phyloP scores from a whole-genome alignment of 2,888 invertebrate genomes.

The Drosophila flavopinicola region DNA sequence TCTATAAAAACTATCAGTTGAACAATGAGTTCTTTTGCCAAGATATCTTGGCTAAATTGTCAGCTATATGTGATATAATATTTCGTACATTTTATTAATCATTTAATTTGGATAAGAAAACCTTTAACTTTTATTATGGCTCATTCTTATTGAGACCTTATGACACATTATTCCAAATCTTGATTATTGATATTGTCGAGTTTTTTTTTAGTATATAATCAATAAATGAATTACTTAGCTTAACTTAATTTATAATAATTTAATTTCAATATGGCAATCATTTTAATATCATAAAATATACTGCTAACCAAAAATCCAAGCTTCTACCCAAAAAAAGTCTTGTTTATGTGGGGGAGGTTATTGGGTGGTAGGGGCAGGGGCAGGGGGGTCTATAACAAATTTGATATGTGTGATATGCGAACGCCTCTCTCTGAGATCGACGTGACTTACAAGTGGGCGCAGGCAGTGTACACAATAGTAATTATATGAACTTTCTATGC shows the following conservation, averaged over 20 bases:
- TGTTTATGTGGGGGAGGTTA: neutral
- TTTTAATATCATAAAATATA: constrained; percentile 3
- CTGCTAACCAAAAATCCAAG: constrained; percentile 11
- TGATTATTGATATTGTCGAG: too few species aligned
- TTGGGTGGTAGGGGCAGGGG: constrained; percentile 2
- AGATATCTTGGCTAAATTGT: too few species aligned
- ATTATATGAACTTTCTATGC: constrained; percentile 5
- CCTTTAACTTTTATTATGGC: too few species aligned
- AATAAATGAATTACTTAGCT: too few species aligned
- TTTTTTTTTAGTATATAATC: too few species aligned
- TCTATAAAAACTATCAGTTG: too few species aligned
- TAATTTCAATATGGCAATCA: constrained; percentile 6
- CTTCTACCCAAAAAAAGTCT: neutral
- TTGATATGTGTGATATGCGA: neutral
- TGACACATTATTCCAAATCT: too few species aligned
- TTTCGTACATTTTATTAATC: too few species aligned
- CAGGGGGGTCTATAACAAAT: constrained; percentile 3
- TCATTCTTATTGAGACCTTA: too few species aligned
- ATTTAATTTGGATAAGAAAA: too few species aligned
- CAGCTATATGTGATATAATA: too few species aligned
- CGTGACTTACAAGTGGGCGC: constrained; percentile 11
- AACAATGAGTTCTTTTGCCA: too few species aligned
- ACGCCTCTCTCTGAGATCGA: constrained; percentile 5
- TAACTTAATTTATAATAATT: neutral
- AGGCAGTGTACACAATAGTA: neutral